Conservation (phyloP, 35 echinoderm and acorn worm genomes). For the Strongylocentrotus purpuratus region DNA sequence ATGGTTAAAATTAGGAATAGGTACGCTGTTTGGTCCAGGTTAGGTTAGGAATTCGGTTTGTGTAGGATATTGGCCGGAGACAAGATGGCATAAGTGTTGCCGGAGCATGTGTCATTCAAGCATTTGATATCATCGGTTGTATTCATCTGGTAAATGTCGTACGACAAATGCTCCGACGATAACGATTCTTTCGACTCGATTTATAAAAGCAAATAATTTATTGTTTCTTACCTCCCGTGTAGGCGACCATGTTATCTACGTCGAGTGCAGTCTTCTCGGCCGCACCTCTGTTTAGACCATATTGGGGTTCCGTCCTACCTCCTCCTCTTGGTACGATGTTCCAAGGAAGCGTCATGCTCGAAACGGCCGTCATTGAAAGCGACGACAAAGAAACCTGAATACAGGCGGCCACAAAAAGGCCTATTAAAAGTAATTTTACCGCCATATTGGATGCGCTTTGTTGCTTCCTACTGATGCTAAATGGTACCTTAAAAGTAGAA, state of each 20-base stretch:
- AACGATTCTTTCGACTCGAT: no score
- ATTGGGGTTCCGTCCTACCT: neutral
- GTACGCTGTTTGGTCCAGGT: no score
- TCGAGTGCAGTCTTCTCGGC: conserved; percentile 16
- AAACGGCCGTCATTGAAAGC: neutral
- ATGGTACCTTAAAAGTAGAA: neutral
- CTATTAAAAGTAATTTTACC: neutral
- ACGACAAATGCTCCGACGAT: no score
- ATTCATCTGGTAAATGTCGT: no score
- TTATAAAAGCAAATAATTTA: no score
- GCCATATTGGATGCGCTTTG: neutral
- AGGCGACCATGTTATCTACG: conserved; percentile 1
- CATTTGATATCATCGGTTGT: no score
- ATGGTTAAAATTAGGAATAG: no score
- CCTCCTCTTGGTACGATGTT: conserved; percentile 24
- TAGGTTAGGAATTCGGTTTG: no score
- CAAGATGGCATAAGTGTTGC: no score
- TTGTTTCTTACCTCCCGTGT: conserved; percentile 15
- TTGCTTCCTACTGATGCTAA: neutral
- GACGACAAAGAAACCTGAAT: neutral
- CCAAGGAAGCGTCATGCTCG: neutral
- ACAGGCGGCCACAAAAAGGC: neutral
- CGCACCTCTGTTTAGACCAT: conserved; percentile 1
- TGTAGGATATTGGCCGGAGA: no score
- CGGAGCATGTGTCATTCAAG: no score